Percentiles rank a stretch among this genome's conserved stretches.
phyloP scores from a whole-genome alignment of 2,888 invertebrate genomes.

The Melikaiella ostensackeni region DNA sequence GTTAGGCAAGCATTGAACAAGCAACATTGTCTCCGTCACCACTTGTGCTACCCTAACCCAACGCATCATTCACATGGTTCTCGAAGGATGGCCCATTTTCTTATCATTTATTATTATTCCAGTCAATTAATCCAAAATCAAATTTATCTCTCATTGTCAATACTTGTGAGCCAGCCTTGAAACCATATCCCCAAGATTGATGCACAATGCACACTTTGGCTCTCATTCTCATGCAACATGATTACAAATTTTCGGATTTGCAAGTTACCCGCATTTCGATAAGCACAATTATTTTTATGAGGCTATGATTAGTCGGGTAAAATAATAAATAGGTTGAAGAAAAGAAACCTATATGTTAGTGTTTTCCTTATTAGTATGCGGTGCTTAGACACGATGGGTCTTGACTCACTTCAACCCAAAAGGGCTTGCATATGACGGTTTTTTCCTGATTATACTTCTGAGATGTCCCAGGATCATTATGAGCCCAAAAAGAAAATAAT shows the following conservation, averaged over 20 bases:
- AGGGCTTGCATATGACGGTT: too few relatives aligned
- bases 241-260: slow-evolving; percentile 13
- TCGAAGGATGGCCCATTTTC: slow-evolving; percentile 56
- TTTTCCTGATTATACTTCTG: too few relatives aligned
- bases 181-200: slow-evolving; percentile 53
- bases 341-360: background rate
- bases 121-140: background rate
- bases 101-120: slow-evolving; percentile 7
- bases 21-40: slow-evolving; percentile 77
- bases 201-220: slow-evolving; percentile 63
- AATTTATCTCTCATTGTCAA: background rate
- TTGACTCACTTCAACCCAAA: too few relatives aligned
- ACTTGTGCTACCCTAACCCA: slow-evolving; percentile 72
- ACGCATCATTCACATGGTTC: slow-evolving; percentile 62
- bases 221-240: slow-evolving; percentile 67
- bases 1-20: slow-evolving; percentile 78
- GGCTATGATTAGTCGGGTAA: background rate
- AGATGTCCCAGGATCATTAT: too few relatives aligned
- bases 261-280: slow-evolving; percentile 4
- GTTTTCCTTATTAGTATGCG: background rate
- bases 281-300: slow-evolving; percentile 13
- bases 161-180: slow-evolving; percentile 40
- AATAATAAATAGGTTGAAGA: background rate
- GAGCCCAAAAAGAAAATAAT: too few relatives aligned
- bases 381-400: too few relatives aligned